Conservation (phyloP, 2,113 vertebrate species). For the Heptranchias perlo region DNA sequence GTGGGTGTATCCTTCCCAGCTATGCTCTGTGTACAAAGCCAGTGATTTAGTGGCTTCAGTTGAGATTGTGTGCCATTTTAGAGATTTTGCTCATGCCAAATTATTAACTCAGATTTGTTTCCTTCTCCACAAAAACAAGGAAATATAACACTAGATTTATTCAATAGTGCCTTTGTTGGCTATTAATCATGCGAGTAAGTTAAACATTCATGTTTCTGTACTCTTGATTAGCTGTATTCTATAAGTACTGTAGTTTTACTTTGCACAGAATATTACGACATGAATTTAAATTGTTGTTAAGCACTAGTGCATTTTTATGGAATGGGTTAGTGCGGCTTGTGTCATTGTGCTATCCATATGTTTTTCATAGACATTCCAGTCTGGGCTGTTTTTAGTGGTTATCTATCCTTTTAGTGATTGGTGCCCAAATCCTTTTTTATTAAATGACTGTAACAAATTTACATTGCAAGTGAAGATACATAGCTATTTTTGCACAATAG, state of each 20-base stretch:
- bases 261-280: background rate
- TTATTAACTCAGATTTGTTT: slow-evolving; percentile 19
- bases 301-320: slow-evolving; percentile 49
- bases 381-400: slow-evolving; percentile 57
- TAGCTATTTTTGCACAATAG: background rate
- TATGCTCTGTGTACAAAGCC: background rate
- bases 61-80: background rate
- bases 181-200: background rate
- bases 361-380: slow-evolving; percentile 61
- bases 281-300: slow-evolving; percentile 45
- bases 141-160: slow-evolving; percentile 18
- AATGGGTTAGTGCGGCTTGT: slow-evolving; percentile 29
- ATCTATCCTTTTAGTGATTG: slow-evolving; percentile 50
- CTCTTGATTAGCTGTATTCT: background rate
- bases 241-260: background rate
- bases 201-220: slow-evolving; percentile 22
- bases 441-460: slow-evolving; percentile 42
- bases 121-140: background rate
- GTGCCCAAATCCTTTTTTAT: slow-evolving; percentile 43
- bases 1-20: background rate
- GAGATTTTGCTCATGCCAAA: slow-evolving; percentile 27
- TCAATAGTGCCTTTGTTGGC: background rate
- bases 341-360: slow-evolving; percentile 54
- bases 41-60: background rate
- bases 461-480: background rate